These are phyloP conservation scores for Thripadectes ignobilis DNA, from an alignment of 2,797 vertebrate species.

Conservation along the genomic window DNA sequence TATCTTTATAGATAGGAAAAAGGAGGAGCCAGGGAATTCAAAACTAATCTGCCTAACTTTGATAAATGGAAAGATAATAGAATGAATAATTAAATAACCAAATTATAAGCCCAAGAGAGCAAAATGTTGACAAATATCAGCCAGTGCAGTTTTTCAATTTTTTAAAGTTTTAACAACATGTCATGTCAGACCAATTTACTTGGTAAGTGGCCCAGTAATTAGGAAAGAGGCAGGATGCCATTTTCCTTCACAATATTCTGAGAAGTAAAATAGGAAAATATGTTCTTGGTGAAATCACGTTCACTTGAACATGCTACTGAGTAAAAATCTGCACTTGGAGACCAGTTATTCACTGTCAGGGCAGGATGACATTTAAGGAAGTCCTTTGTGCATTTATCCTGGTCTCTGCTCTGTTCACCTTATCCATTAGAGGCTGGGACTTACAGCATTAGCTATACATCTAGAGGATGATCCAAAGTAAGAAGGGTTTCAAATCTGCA, in stretches of 20 bases:
- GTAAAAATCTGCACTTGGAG: not conserved
- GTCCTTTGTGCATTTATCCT: not conserved
- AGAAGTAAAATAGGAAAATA: not conserved
- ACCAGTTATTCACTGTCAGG: not conserved
- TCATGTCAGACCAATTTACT: not conserved
- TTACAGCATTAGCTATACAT: not conserved
- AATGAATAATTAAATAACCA: not conserved
- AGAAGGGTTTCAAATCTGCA: not conserved
- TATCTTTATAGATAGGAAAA: not conserved
- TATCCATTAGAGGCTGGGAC: not conserved
- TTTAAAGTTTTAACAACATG: not conserved
- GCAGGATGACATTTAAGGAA: not conserved
- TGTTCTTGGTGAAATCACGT: not conserved
- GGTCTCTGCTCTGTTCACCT: not conserved
- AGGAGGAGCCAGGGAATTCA: not conserved
- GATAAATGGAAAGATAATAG: conserved; percentile 37
- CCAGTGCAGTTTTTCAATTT: not conserved
- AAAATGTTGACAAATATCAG: conserved; percentile 20
- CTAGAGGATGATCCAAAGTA: not conserved
- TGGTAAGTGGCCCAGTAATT: not conserved
- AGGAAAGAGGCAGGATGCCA: not conserved
- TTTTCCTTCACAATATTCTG: not conserved
- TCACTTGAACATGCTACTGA: not conserved
- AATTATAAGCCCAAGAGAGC: not conserved
- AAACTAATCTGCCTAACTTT: conserved; percentile 5